Evolutionary conservation across 2,113 vertebrate genomes (phyloP).

Genomic region (Periophthalmodon schlosseri): DNA sequence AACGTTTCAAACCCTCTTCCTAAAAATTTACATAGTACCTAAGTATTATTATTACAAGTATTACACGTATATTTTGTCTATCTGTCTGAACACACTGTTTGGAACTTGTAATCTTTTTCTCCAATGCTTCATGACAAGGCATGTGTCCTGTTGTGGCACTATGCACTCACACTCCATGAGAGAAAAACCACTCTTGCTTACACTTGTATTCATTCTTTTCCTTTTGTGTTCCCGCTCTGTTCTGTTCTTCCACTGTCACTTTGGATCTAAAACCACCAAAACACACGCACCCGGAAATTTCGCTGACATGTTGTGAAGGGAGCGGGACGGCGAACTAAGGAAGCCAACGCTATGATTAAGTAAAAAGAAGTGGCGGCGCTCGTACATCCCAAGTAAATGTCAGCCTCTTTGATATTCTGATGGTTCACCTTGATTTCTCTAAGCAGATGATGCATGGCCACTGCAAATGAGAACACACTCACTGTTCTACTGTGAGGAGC

Average conservation of each 20-base stretch:
- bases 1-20: too few relatives aligned
- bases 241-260: slow-evolving; percentile 40
- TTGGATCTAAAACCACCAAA: slow-evolving; percentile 36
- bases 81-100: slow-evolving; percentile 50
- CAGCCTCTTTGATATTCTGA: slow-evolving; percentile 74
- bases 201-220: slow-evolving; percentile 30
- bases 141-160: slow-evolving; percentile 57
- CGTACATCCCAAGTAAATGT: slow-evolving; percentile 67
- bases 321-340: slow-evolving; percentile 15
- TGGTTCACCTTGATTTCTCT: slow-evolving; percentile 64
- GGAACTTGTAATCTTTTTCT: slow-evolving; percentile 57
- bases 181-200: slow-evolving; percentile 49
- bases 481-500: slow-evolving; percentile 33
- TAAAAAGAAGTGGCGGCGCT: slow-evolving; percentile 29
- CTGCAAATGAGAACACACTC: slow-evolving; percentile 63
- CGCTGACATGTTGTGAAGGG: slow-evolving; percentile 13
- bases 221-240: slow-evolving; percentile 31
- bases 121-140: slow-evolving; percentile 61
- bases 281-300: slow-evolving; percentile 33
- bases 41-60: neutral
- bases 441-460: slow-evolving; percentile 65
- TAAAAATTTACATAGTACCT: too few relatives aligned
- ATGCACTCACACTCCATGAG: slow-evolving; percentile 53
- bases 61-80: slow-evolving; percentile 21
- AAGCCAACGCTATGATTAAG: slow-evolving; percentile 50